Base-by-base conservation (phyloP, 2,888 invertebrate species). In the Neoascia interrupta region DNA sequence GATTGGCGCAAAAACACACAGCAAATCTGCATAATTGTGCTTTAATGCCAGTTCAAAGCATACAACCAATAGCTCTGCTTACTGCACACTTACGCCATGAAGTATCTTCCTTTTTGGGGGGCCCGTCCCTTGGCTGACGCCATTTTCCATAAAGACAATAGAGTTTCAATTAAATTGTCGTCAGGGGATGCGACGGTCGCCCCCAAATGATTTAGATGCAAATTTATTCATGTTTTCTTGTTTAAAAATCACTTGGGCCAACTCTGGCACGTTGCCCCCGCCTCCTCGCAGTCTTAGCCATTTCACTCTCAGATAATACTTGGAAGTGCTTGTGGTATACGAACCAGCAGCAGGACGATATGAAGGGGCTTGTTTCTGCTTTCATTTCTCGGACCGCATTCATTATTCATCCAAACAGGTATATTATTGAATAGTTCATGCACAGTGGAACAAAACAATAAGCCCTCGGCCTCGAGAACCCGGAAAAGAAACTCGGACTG, bases 161-260 rank as follows among this genome's bases (percentile, higher is more conserved):
- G 69, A 74, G 70, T 81, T 82, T 82, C 81, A 82, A 82, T 82
- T 81, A 82, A 79, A 79, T 73, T 68, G 73, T 73, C 79, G 54
- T 79, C 73, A 79, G 61, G 73, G 66, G n/a, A n/a, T n/a, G n/a
- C n/a, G n/a, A 37, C 34, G n/a, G n/a, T n/a, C n/a, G n/a, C 63
- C 58, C 51, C 47, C 10, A 19, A n/a, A 58, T 60, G 31, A 58
- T 76, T 72, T 31, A 53, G 54, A 76, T 76, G 76, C 64, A 76
- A 72, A 76, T 76, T 76, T 76, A 76, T 76, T 76, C 76, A 76
- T 76, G 72, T 76, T 76, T 76, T 76, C 76, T 66, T 76, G 76
- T 72, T 72, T 72, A 76, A 76, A 76, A 76, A 76, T 72, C 76
- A 76, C 60, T 76, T 72, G 64, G 58, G 31, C 64, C 70, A 70